phyloP scores from a whole-genome alignment of 2,113 vertebrate species.

The Argyrosomus japonicus region DNA sequence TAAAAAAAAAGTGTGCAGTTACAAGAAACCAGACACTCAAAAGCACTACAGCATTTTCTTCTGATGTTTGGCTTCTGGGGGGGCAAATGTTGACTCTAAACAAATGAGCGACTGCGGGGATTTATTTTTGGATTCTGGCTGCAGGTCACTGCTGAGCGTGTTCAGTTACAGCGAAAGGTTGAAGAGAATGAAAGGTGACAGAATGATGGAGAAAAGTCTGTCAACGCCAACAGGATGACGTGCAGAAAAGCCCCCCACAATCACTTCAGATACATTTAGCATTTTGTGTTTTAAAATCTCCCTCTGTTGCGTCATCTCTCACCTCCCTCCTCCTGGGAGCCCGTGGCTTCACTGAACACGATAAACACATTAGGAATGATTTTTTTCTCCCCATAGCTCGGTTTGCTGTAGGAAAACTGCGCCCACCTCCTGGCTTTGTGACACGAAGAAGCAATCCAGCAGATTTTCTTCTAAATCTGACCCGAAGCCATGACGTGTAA shows the following conservation, averaged over 20 bases:
- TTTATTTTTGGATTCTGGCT: conserved; percentile 40
- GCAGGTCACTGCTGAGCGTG: conserved; percentile 15
- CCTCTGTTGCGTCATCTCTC: background rate
- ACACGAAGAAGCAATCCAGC: conserved; percentile 2
- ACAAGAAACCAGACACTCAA: conserved; percentile 1
- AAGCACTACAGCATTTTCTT: background rate
- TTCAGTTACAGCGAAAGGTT: conserved; percentile 36
- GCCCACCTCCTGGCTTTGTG: conserved; percentile 24
- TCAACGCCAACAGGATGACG: background rate
- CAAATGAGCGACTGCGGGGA: conserved; percentile 20
- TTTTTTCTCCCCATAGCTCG: conserved; percentile 8
- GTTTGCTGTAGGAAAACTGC: background rate
- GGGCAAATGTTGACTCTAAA: conserved; percentile 31
- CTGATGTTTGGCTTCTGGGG: conserved; percentile 1
- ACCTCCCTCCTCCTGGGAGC: background rate
- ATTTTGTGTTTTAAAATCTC: background rate
- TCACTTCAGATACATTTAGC: background rate
- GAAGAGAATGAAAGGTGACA: conserved; percentile 33
- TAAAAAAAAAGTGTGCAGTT: background rate
- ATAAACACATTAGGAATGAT: conserved; percentile 48
- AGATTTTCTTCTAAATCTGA: conserved; percentile 43
- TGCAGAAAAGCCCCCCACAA: background rate
- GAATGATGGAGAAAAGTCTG: background rate
- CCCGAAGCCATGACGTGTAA: conserved; percentile 8
- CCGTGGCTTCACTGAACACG: conserved; percentile 9